These are phyloP conservation scores for Coptodon bakossiorum DNA, from an alignment of 2,113 vertebrate genomes.

Conservation along the genomic window DNA sequence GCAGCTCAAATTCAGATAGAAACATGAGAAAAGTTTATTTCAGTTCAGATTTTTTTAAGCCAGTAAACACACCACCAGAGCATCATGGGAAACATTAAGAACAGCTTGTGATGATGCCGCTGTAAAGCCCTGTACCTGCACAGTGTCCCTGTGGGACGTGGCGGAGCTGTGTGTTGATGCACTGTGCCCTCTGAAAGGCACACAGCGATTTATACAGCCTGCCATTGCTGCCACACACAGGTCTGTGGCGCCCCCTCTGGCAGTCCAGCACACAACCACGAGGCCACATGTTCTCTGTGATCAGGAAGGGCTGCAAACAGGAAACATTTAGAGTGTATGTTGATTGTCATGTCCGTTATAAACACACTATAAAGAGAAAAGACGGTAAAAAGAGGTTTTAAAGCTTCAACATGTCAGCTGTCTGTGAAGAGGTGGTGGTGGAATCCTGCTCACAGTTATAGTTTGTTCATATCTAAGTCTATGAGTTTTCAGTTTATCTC, in stretches of 20 bases:
- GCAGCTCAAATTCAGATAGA: background rate
- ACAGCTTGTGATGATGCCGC: background rate
- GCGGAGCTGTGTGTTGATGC: constrained; percentile 49
- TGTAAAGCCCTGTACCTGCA: background rate
- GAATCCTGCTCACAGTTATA: background rate
- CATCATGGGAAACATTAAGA: background rate
- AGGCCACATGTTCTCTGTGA: constrained; percentile 59
- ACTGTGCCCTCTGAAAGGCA: constrained; percentile 59
- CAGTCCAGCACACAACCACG: constrained; percentile 54
- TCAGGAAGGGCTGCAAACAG: constrained; percentile 50
- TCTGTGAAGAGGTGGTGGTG: background rate
- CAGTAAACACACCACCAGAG: background rate
- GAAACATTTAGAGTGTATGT: background rate
- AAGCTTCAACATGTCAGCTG: background rate
- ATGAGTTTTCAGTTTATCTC: rapidly evolving
- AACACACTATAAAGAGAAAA: background rate
- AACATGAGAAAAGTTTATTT: background rate
- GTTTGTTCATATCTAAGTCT: background rate
- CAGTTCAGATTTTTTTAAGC: background rate
- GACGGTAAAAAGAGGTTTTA: background rate
- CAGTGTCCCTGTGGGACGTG: constrained; percentile 28
- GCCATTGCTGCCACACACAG: constrained; percentile 59
- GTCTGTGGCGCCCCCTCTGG: constrained; percentile 45
- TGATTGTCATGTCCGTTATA: background rate
- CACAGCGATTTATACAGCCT: constrained; percentile 58